A percentile compares a stretch with the other conserved stretches of the same genome.
phyloP scores from a whole-genome alignment of 2,113 vertebrate species.

The Xenopus borealis region DNA sequence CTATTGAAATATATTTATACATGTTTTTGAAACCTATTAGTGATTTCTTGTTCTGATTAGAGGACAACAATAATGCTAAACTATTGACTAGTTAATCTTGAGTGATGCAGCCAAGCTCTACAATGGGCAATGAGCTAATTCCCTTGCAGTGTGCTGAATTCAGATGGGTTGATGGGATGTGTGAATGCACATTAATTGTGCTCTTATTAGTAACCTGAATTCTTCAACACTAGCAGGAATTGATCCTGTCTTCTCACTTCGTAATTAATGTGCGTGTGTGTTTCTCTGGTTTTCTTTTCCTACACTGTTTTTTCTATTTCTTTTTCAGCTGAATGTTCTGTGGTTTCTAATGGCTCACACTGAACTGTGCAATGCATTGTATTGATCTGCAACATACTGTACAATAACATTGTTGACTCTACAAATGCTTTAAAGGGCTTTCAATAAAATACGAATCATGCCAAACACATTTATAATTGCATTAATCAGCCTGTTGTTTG shows the following conservation, averaged over 20 bases:
- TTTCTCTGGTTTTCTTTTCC: background rate
- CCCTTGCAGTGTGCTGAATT: background rate
- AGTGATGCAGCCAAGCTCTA: background rate
- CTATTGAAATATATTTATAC: too few relatives aligned
- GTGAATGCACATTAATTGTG: slow-evolving; percentile 16
- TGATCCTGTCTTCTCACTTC: slow-evolving; percentile 7
- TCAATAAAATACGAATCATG: too few relatives aligned
- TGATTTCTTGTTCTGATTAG: too few relatives aligned
- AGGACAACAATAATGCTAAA: too few relatives aligned
- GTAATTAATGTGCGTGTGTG: background rate
- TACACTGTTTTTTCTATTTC: background rate
- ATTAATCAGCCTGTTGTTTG: too few relatives aligned
- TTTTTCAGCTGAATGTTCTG: slow-evolving; percentile 2
- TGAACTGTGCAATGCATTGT: too few relatives aligned
- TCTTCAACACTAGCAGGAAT: background rate
- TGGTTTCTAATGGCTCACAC: slow-evolving; percentile 1
- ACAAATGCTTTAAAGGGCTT: too few relatives aligned
- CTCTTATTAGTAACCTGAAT: slow-evolving; percentile 8
- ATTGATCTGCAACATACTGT: too few relatives aligned
- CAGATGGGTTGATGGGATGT: background rate
- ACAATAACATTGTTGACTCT: too few relatives aligned
- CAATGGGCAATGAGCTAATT: background rate
- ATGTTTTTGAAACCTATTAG: too few relatives aligned
- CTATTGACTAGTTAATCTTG: background rate
- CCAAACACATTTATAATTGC: too few relatives aligned